Evolutionary conservation across 2,888 invertebrate species (phyloP), one percentile per base, ranked within the genome.

Genomic region (Eulithis prunata): DNA sequence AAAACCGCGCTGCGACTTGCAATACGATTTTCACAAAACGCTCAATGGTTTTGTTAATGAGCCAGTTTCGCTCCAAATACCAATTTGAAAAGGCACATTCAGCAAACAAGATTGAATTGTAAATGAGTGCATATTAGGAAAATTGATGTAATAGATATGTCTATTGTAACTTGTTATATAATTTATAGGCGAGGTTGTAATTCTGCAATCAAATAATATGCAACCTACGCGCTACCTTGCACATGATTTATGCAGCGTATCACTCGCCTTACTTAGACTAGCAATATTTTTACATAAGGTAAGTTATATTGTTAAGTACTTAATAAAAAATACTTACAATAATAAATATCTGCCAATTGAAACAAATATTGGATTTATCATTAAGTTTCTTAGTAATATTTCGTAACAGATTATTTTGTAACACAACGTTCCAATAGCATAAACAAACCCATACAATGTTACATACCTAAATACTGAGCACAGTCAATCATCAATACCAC

Each of bases 61-160:
- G 66, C 70, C 53, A 66, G 79, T 83, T 75, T 75, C 76, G 82
- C 80, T 83, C 81, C 68, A 80, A 71, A 82, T 77, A 75, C 63
- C 66, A 59, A 63, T 60, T 68, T 75, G 73, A 73, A 78, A 77
- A 75, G 71, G 75, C 73, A 68, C 70, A 70, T 71, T 69, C 65
- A 70, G 60, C 70, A 69, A 74, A 73, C 71, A 73, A 74, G 71
- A 76, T 75, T 71, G 70, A 74, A 81, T 72, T 75, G 75, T 75
- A 73, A 77, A 76, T 73, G 67, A 62, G 57, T 69, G 70, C 65
- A 61, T 73, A 66, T 76, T 69, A 74, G 66, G 69, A 73, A 75
- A 68, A 72, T 73, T 71, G 68, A 71, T 72, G 68, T 71, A 77
- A 76, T 76, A 69, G 74, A 71, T 73, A 69, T 72, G 73, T 73